A percentile compares a stretch with the other conserved stretches of the same genome.
These are phyloP conservation scores for Coregonus suidteri DNA, from an alignment of 2,797 vertebrate species.

Conservation along the genomic window DNA sequence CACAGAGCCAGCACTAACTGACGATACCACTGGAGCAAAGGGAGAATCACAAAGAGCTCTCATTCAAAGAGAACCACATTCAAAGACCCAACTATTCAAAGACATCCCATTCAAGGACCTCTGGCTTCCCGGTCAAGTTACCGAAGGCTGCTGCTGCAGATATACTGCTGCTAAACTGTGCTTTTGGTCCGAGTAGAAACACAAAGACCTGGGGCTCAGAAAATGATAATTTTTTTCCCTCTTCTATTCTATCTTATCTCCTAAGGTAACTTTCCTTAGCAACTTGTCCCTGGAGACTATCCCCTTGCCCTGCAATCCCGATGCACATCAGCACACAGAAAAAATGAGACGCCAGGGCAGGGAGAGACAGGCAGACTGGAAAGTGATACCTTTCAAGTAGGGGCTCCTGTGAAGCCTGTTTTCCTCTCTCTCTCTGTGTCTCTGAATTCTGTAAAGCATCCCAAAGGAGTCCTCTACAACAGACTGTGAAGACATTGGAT, in stretches of 20 bases:
- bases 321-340: slow-evolving; percentile 81
- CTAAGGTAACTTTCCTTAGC: slow-evolving; percentile 73
- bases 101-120: slow-evolving; percentile 61
- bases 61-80: slow-evolving; percentile 52
- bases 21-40: slow-evolving; percentile 46
- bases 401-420: slow-evolving; percentile 57
- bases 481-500: slow-evolving; percentile 48
- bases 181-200: slow-evolving; percentile 60
- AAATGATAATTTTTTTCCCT: slow-evolving; percentile 17
- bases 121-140: slow-evolving; percentile 61
- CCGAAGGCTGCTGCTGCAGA: slow-evolving; percentile 36
- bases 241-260: slow-evolving; percentile 60
- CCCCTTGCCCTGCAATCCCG: slow-evolving; percentile 77
- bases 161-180: slow-evolving; percentile 55
- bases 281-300: slow-evolving; percentile 73
- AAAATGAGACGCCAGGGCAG: slow-evolving; percentile 76
- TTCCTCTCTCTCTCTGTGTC: background rate
- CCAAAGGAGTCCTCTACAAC: slow-evolving; percentile 60
- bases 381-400: slow-evolving; percentile 80
- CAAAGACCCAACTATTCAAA: slow-evolving; percentile 57
- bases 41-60: slow-evolving; percentile 58
- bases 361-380: slow-evolving; percentile 72
- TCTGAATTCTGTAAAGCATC: slow-evolving; percentile 68
- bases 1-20: slow-evolving; percentile 16
- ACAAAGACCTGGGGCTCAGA: slow-evolving; percentile 60